phyloP scores from a whole-genome alignment of 2,797 vertebrate genomes.

The Ambastaia sidthimunki region DNA sequence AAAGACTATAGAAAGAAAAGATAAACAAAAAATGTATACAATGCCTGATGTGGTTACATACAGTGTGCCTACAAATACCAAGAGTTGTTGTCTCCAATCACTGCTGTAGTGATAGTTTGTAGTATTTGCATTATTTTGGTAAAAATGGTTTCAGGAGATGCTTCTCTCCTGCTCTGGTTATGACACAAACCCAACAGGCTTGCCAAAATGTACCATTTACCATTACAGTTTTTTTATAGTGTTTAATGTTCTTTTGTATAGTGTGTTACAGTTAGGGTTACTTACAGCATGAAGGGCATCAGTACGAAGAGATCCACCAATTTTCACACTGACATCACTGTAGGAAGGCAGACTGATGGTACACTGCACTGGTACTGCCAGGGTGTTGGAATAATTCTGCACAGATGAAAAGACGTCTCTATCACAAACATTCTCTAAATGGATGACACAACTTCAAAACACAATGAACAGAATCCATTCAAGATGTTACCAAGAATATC shows the following conservation, averaged over 20 bases:
- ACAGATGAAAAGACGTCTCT: constrained; percentile 28
- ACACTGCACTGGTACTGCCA: constrained; percentile 86
- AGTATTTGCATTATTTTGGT: background rate
- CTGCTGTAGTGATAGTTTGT: background rate
- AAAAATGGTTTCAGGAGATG: constrained; percentile 7
- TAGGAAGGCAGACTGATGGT: constrained; percentile 81
- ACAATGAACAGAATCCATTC: constrained; percentile 35
- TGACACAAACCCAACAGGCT: background rate
- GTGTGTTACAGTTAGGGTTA: constrained; percentile 19
- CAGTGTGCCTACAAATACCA: too few species aligned
- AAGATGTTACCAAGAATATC: constrained; percentile 23
- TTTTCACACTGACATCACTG: constrained; percentile 78
- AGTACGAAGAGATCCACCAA: constrained; percentile 84
- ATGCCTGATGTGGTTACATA: too few species aligned
- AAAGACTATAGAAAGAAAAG: too few species aligned
- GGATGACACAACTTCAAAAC: constrained; percentile 35
- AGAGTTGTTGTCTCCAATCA: background rate
- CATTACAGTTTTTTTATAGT: too few species aligned
- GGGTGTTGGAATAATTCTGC: constrained; percentile 91
- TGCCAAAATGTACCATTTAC: background rate
- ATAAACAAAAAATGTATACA: too few species aligned
- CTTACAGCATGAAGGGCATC: constrained; percentile 88
- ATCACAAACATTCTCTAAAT: constrained; percentile 20
- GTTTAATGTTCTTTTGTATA: background rate
- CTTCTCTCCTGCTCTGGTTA: background rate